Base-by-base conservation (phyloP, 2,888 invertebrate species). In the Agrochola macilenta region DNA sequence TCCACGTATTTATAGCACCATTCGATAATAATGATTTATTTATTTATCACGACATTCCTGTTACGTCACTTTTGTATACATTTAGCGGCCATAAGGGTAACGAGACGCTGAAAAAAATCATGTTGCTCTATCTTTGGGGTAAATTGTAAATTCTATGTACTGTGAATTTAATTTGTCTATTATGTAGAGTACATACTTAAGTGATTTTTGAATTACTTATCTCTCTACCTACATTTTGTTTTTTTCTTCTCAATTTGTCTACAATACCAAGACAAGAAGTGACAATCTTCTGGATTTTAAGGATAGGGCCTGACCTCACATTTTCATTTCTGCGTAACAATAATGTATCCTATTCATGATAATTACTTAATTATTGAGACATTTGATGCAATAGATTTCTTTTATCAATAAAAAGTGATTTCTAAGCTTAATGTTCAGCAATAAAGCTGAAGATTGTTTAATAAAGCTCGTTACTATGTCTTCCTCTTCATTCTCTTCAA, bases 11-110 rank as follows among this genome's bases (percentile, higher is more conserved):
- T 90, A 91, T 93, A 91, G 91, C 88, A 68, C 70, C 87, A 88
- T 89, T 90, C 86, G 84, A 89, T 90, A 87, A 89, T 90, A 87
- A 91, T 86, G 82, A 89, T 89, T 89, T 90, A 91, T 91, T 91
- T 90, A 91, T 90, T 90, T 86, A 86, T 86, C 87, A 88, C 87
- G 89, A 90, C 89, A 89, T 86, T 79, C 81, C 65, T 73, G 84
- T 88, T 83, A 88, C 89, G 89, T 87, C 85, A 89, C 79, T 87
- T 84, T 78, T 83, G 49, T 82, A 63, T 54, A 63, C n/a, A 74
- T 81, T 63, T 61, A 57, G 58, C 23, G 39, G 14, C 17, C 43
- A 68, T 1, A 74, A 76, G 43, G 9, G 23, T 49, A 30, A 14
- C 39, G 9, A 7, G 46, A 3, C 43, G 30, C n/a, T 54, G 39